Evolutionary conservation across 1,140 invertebrate genomes (phyloP).

Genomic region (Anastrepha ludens): DNA sequence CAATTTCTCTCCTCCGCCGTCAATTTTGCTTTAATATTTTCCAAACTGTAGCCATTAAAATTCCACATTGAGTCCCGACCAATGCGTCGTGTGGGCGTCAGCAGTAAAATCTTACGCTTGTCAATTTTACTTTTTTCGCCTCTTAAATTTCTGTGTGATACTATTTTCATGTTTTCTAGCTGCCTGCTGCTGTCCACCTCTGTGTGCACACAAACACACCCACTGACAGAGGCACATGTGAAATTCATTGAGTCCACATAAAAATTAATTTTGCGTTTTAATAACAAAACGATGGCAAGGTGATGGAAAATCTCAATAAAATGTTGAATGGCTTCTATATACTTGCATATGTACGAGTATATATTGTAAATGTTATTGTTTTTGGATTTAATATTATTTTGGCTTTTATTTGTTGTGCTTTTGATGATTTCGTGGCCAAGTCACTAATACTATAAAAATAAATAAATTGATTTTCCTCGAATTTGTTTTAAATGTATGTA

Average conservation of each 20-base stretch:
- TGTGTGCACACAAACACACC: background rate
- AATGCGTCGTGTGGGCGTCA: background rate
- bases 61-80: conserved; percentile 32
- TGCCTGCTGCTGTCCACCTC: background rate
- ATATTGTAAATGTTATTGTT: conserved; percentile 1
- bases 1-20: background rate
- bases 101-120: conserved; percentile 44
- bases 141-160: background rate
- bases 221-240: background rate
- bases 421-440: background rate
- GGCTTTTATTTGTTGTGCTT: background rate
- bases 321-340: background rate
- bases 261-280: conserved; percentile 53
- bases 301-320: conserved; percentile 33
- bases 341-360: background rate
- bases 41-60: conserved; percentile 48
- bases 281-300: conserved; percentile 39
- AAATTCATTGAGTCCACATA: conserved; percentile 43
- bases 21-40: conserved; percentile 26
- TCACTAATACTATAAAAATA: background rate
- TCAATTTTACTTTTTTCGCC: conserved; percentile 27
- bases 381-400: background rate
- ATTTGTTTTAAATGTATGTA: background rate
- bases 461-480: conserved; percentile 27
- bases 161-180: background rate